Percentiles rank a stretch among this genome's conserved stretches.
These are phyloP conservation scores for Drosophila lini DNA, from an alignment of 1,140 invertebrate genomes.

Conservation along the genomic window DNA sequence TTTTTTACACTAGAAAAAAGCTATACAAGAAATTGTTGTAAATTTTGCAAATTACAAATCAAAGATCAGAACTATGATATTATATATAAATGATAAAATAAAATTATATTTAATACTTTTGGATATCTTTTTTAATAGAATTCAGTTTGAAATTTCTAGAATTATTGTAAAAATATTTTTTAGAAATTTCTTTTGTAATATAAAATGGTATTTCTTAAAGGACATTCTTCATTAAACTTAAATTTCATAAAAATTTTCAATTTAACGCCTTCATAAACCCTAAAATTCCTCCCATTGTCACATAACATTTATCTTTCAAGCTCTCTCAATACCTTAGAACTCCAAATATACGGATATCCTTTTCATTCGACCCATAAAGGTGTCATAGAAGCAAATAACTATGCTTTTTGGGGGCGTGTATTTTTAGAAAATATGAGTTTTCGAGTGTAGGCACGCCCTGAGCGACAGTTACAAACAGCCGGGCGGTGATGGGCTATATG, in stretches of 20 bases:
- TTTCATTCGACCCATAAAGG: not conserved
- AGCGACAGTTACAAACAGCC: constrained; percentile 79
- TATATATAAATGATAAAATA: not conserved
- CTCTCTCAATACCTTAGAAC: not conserved
- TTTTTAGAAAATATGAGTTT: constrained; percentile 39
- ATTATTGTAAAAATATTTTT: not conserved
- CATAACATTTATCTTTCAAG: not conserved
- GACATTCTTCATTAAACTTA: not conserved
- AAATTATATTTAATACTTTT: not conserved
- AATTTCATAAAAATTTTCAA: not conserved
- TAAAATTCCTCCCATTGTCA: not conserved
- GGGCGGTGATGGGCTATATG: constrained; percentile 44
- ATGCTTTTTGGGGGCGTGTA: constrained; percentile 30
- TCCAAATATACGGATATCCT: too few species aligned
- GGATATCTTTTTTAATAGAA: not conserved
- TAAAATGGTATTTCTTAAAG: not conserved
- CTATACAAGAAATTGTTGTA: too few species aligned
- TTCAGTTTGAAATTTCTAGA: not conserved
- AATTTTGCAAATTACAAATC: too few species aligned
- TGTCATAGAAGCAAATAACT: not conserved
- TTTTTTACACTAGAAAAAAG: constrained; percentile 11
- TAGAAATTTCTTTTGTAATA: not conserved
- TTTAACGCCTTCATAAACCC: not conserved
- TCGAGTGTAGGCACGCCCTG: constrained; percentile 71
- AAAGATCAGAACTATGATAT: not conserved